phyloP scores from a whole-genome alignment of 2,797 vertebrate species.

The Hipposideros larvatus region DNA sequence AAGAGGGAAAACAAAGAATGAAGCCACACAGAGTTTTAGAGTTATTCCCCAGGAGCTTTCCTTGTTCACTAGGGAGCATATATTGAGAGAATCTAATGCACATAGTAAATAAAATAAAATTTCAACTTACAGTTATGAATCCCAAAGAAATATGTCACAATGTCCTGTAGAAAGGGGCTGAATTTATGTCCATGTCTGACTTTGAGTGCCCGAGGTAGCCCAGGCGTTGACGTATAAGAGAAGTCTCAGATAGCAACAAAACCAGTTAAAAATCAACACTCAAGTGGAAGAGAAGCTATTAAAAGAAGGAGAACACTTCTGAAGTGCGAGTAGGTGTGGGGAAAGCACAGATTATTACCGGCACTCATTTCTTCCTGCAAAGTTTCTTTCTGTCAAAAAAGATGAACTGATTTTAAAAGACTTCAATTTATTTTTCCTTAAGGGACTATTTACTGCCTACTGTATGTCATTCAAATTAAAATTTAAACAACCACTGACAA shows the following conservation, averaged over 20 bases:
- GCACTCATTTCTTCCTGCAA: not conserved
- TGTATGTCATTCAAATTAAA: slow-evolving; percentile 70
- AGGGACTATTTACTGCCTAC: slow-evolving; percentile 51
- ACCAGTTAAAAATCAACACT: not conserved
- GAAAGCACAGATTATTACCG: not conserved
- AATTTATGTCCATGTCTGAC: not conserved
- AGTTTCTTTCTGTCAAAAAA: slow-evolving; percentile 37
- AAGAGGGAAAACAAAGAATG: not conserved
- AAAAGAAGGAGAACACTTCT: not conserved
- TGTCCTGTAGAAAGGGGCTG: not conserved
- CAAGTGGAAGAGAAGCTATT: not conserved
- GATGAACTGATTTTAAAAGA: slow-evolving; percentile 63
- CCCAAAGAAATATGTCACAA: not conserved
- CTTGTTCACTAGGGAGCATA: not conserved
- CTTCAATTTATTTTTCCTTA: slow-evolving; percentile 60
- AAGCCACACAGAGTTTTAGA: not conserved
- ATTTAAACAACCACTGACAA: slow-evolving; percentile 71
- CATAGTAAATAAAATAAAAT: slow-evolving; percentile 6
- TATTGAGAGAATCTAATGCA: not conserved
- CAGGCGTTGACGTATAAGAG: not conserved
- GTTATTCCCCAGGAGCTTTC: not conserved
- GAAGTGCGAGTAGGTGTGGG: not conserved
- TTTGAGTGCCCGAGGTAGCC: not conserved
- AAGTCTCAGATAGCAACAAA: not conserved
- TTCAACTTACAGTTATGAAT: not conserved